Evolutionary conservation across 2,797 vertebrate genomes (phyloP).

Genomic region (Periparus ater): DNA sequence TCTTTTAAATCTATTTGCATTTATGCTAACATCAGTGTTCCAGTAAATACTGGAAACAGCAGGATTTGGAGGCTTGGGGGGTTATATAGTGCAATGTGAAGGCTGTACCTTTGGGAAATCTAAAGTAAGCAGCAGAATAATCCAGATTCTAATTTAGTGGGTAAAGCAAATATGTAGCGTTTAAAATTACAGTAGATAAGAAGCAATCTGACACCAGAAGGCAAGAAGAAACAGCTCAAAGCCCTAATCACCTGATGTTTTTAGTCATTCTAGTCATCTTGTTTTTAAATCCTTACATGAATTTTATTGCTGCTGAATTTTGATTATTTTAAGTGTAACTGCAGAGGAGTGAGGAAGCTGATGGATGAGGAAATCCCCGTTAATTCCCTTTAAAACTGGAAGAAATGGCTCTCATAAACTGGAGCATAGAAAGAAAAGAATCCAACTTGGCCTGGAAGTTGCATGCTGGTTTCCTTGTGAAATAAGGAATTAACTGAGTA

Average conservation of each 20-base stretch:
- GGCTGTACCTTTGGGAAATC: conserved; percentile 70
- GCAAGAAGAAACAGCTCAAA: conserved; percentile 30
- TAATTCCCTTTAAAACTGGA: not conserved
- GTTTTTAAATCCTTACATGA: conserved; percentile 9
- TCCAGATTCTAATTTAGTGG: conserved; percentile 75
- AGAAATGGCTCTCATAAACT: not conserved
- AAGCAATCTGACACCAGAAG: conserved; percentile 64
- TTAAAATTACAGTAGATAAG: conserved; percentile 62
- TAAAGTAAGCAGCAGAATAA: conserved; percentile 73
- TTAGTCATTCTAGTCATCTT: conserved; percentile 16
- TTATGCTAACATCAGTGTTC: conserved; percentile 4
- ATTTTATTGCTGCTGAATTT: not conserved
- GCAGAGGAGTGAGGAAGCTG: not conserved
- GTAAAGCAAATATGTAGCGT: conserved; percentile 58
- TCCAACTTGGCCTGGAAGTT: not conserved
- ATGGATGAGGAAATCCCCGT: not conserved
- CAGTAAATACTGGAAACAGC: conserved; percentile 2
- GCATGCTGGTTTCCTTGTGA: not conserved
- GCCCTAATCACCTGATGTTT: conserved; percentile 58
- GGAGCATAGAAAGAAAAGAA: not conserved
- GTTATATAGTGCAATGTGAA: conserved; percentile 11
- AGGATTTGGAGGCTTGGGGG: conserved; percentile 59
- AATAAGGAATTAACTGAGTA: not conserved
- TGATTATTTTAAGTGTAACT: not conserved
- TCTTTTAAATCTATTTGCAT: not conserved